These are phyloP conservation scores for Chloropsis hardwickii DNA, from an alignment of 2,113 vertebrate species.

Conservation along the genomic window DNA sequence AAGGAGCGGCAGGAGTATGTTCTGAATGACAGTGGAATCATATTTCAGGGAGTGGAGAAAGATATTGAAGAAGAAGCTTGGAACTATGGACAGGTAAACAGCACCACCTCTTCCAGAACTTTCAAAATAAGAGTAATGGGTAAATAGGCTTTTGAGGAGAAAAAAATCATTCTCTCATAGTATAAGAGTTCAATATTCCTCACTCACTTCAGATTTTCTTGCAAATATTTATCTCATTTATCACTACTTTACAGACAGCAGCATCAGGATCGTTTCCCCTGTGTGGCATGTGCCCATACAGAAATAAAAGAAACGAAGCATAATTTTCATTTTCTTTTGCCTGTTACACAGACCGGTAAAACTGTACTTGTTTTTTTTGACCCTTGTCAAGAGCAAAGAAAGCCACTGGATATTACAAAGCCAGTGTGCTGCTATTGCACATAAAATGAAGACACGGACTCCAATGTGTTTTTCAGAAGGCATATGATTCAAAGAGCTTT, in stretches of 20 bases:
- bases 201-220: neutral
- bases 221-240: neutral
- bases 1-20: constrained; percentile 79
- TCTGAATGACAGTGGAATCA: constrained; percentile 81
- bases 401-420: neutral
- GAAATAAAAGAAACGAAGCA: neutral
- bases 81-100: constrained; percentile 83
- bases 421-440: too few relatives aligned
- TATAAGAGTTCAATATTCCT: neutral
- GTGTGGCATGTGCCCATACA: neutral
- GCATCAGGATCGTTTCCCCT: neutral
- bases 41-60: constrained; percentile 80
- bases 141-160: neutral
- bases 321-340: neutral
- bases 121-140: neutral
- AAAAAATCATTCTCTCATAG: neutral
- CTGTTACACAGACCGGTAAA: neutral
- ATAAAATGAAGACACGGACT: too few relatives aligned
- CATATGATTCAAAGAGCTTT: too few relatives aligned
- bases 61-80: constrained; percentile 78
- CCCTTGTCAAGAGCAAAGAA: neutral
- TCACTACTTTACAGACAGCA: neutral
- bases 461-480: too few relatives aligned
- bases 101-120: neutral
- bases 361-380: neutral